Evolutionary conservation across 2,113 vertebrate species (phyloP).

Genomic region (Myiozetetes cayanensis): DNA sequence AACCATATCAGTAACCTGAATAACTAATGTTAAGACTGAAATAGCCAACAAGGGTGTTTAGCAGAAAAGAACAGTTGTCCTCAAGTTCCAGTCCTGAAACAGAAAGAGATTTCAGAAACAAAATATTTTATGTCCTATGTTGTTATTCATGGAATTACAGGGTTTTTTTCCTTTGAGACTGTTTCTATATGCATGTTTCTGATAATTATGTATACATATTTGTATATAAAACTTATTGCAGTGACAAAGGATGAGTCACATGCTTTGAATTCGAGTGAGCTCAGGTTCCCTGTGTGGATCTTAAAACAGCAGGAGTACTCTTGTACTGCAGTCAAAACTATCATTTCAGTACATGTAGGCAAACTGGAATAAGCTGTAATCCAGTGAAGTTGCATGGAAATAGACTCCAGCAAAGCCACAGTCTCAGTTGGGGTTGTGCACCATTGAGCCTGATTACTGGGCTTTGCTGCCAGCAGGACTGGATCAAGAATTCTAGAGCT

Average conservation of each 20-base stretch:
- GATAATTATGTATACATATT: neutral
- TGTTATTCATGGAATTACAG: neutral
- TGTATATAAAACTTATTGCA: neutral
- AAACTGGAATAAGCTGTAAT: neutral
- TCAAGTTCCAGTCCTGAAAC: neutral
- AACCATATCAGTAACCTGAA: neutral
- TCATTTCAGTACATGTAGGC: neutral
- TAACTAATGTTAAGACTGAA: neutral
- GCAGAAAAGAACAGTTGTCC: neutral
- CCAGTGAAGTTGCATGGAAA: neutral
- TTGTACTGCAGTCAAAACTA: neutral
- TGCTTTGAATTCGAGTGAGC: neutral
- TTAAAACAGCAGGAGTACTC: neutral
- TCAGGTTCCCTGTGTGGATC: neutral
- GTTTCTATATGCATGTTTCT: neutral
- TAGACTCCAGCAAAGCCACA: neutral
- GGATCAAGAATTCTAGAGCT: neutral
- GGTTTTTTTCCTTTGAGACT: neutral
- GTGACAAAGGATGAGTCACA: accelerated
- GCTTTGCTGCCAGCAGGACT: neutral
- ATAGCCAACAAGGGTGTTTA: neutral
- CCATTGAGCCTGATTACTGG: neutral
- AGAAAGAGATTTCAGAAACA: neutral
- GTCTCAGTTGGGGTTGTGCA: neutral
- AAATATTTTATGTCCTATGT: neutral